Evolutionary conservation across 1,140 invertebrate species (phyloP), one percentile per base, ranked within the genome.

Genomic region (Drosophila kanapiae): DNA sequence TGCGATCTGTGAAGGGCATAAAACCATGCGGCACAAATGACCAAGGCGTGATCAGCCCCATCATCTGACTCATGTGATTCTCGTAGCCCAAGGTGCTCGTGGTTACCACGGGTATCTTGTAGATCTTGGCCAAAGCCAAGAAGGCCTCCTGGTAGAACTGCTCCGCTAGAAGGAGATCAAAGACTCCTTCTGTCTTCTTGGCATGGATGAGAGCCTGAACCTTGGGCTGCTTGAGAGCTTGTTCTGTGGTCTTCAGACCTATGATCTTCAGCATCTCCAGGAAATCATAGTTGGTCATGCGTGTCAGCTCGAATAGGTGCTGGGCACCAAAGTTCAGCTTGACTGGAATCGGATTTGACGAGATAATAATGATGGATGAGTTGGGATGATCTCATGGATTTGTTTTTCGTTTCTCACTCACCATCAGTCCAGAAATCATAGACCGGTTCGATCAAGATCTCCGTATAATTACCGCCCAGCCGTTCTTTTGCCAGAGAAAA

Each of bases 141-240:
- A 93, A 83, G 3, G 93, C 82, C 57, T 94, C 93, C 62, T 93
- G 91, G 48, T 88, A 91, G 75, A 93, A 93, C 42, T 91, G 80
- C 54, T 93, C 93, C 1, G 91, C 82, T 31, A 94, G 84, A 27
- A 94, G 62, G 0, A 93, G 56, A 90, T 94, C 94, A 49, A 92
- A 94, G 3, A 81, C 67, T 0, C 87, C 91, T 0, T 92, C 74
- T 6, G 91, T 80, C 0, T 87, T 9, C 29, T 77, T 64, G 10
- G 91, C 80, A 51, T 91, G 77, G 16, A 94, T 92, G 23, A 94
- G 71, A 0, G 88, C 61, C 86, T 93, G 91, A 5, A 94, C 84
- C 53, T 91, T 82, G 5, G 91, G 82, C 38, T 93, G 85, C 0
- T 75, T 76, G 5, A 94, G 77, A 0, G 91, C 92, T 56, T 90